Evolutionary conservation across 2,113 vertebrate genomes (phyloP).

Genomic region (Phocoena sinus): DNA sequence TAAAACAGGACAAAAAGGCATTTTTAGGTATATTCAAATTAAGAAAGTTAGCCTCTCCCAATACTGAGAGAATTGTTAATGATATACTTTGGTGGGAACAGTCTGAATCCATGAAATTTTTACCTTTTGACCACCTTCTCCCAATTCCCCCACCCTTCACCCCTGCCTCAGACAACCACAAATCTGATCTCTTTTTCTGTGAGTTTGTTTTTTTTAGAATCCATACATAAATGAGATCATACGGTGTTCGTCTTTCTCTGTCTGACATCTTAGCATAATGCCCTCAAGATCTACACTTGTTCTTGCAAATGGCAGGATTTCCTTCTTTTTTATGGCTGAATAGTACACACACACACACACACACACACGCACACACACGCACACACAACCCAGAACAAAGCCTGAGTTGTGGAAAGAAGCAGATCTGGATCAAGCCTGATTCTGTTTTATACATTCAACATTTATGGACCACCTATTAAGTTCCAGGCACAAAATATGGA

Average conservation of each 20-base stretch:
- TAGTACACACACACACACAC: not conserved
- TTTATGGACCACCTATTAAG: not conserved
- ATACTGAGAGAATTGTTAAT: not conserved
- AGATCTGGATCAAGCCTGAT: not conserved
- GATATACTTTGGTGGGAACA: not conserved
- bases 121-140: no score
- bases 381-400: not conserved
- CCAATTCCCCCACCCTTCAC: fast-evolving
- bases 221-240: not conserved
- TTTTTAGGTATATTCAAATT: not conserved
- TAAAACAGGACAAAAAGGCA: not conserved
- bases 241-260: not conserved
- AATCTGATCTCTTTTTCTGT: not conserved
- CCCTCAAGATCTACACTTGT: not conserved
- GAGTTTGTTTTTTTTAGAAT: not conserved
- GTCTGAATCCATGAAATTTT: not conserved
- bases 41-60: not conserved
- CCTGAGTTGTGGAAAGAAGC: not conserved
- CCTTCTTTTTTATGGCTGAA: not conserved
- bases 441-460: not conserved
- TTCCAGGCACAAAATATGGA: not conserved
- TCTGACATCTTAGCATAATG: not conserved
- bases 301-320: not conserved
- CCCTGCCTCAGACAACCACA: not conserved
- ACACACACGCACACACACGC: no score